phyloP scores from a whole-genome alignment of 2,113 vertebrate species.

The Megaceryle maxima region DNA sequence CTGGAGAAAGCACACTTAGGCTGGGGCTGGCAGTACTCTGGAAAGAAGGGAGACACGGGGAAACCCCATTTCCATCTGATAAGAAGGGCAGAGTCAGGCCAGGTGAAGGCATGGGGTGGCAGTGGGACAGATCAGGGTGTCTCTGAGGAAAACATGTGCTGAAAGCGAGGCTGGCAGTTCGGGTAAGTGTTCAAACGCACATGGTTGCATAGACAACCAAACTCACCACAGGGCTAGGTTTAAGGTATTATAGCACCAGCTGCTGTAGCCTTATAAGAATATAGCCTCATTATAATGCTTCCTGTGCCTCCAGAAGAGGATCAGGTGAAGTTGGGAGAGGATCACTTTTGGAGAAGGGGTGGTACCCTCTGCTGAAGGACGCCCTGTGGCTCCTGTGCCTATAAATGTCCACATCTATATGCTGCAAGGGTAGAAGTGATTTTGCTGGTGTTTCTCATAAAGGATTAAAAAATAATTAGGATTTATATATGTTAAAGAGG shows the following conservation, averaged over 20 bases:
- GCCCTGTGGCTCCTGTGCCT: neutral
- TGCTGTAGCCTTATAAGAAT: neutral
- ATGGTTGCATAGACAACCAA: neutral
- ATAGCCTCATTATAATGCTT: fast-evolving
- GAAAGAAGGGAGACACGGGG: neutral
- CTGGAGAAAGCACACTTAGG: neutral
- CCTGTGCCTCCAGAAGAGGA: neutral
- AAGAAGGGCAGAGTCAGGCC: neutral
- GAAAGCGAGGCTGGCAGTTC: neutral
- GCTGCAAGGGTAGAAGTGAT: neutral
- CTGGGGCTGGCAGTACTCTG: neutral
- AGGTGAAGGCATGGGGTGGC: neutral
- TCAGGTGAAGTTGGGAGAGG: neutral
- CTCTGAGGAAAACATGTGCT: neutral
- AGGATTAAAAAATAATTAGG: slow-evolving; percentile 60
- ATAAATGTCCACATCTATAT: neutral
- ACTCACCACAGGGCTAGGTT: neutral
- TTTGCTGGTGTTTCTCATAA: slow-evolving; percentile 45
- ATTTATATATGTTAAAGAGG: slow-evolving; percentile 58
- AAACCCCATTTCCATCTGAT: neutral
- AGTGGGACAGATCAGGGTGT: no score
- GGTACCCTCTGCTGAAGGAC: neutral
- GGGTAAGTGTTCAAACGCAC: neutral
- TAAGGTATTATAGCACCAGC: neutral
- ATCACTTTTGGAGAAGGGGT: neutral